Evolutionary conservation across 2,113 vertebrate genomes (phyloP), one percentile per base, ranked within the genome.

Genomic region (Pollimyrus isidori): DNA sequence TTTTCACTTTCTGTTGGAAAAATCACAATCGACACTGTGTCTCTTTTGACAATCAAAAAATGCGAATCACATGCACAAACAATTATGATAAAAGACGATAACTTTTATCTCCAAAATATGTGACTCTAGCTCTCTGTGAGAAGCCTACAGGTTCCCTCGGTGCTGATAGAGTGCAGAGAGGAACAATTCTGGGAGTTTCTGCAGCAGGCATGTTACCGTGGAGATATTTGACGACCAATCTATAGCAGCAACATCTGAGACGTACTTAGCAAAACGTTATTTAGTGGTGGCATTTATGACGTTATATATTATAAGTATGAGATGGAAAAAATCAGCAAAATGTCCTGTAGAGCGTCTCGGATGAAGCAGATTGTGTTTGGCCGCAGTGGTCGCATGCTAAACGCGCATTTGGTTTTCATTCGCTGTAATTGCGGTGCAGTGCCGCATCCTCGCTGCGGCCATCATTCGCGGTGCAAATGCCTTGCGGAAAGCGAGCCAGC

Each of bases 331-430:
- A 52, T 87, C 39, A 87, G 62, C n/a, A 92, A 92, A 95, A 93
- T 35, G 85, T 62, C 93, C 92, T 91, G 91, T 89, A 0, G 73
- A 94, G 85, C 69, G 90, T 94, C 92, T 93, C 90, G 89, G 93
- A 93, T 94, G 91, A 94, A 91, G 91, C 91, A 89, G 92, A 92
- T 92, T 92, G 90, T 92, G 90, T 83, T 82, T 82, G 69, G 88
- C 89, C 52, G 84, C 23, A 86, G 91, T 90, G 92, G 90, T 88
- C 91, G 92, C 93, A 89, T 73, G 91, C 92, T 93, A 89, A 94
- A 92, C 90, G 90, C 93, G 93, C 93, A 94, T 94, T 95, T 94
- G 93, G 93, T 94, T 95, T 94, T 91, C 92, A 92, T 94, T 94
- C 89, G 90, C 58, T 90, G 53, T 89, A 91, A 94, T 86, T 30